Conservation (phyloP, 2,888 invertebrate species). For the Parapristionchus giblindavisi region DNA sequence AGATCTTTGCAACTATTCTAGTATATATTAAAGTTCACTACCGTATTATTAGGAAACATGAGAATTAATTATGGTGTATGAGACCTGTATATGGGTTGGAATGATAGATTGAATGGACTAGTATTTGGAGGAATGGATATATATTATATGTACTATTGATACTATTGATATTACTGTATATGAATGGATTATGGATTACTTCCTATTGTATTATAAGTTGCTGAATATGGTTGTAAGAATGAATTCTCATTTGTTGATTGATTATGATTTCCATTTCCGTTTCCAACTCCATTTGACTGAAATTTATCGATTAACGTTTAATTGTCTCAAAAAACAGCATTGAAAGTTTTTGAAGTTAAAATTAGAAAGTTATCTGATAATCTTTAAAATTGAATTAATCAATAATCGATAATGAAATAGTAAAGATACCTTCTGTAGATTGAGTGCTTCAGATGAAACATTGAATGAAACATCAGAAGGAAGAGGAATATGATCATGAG, state of each 20-base stretch:
- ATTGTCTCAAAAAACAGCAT: not conserved
- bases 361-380: not conserved
- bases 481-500: slow-evolving; percentile 60
- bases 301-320: not conserved
- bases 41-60: no score
- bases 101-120: no score
- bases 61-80: no score
- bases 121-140: no score
- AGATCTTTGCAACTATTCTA: no score
- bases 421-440: slow-evolving; percentile 51
- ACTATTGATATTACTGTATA: no score
- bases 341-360: not conserved
- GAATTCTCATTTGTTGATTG: slow-evolving; percentile 30
- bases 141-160: no score
- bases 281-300: not conserved
- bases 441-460: slow-evolving; percentile 56
- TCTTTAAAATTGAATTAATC: not conserved
- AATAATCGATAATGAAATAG: slow-evolving; percentile 1
- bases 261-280: not conserved
- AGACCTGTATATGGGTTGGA: no score
- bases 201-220: slow-evolving; percentile 36
- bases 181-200: not conserved
- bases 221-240: slow-evolving; percentile 36
- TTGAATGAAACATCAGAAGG: slow-evolving; percentile 67
- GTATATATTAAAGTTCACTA: no score